Percentiles rank a stretch among this genome's conserved stretches.
Conservation (phyloP, 1,140 invertebrate species). For the Forficula auricularia region DNA sequence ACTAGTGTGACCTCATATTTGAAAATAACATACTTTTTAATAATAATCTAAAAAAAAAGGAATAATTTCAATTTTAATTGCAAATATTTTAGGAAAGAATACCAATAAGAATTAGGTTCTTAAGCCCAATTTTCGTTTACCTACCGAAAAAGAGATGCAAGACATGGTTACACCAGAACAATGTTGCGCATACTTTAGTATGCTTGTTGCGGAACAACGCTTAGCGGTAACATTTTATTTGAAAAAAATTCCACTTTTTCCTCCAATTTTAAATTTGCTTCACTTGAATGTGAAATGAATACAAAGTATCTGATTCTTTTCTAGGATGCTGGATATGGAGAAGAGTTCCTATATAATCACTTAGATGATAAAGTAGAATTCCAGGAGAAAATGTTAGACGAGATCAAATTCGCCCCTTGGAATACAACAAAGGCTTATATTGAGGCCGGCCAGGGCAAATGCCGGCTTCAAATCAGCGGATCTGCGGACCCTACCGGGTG, state of each 20-base stretch:
- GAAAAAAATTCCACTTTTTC: too few species aligned
- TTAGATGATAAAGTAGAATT: constrained; percentile 51
- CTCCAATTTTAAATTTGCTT: background rate
- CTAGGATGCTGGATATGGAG: constrained; percentile 54
- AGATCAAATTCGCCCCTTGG: constrained; percentile 51
- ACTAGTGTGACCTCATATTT: too few species aligned
- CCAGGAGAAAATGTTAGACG: constrained; percentile 50
- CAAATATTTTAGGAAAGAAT: constrained; percentile 26
- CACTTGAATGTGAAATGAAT: background rate
- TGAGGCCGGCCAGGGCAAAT: constrained; percentile 45
- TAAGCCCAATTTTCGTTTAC: constrained; percentile 42
- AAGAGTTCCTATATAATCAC: constrained; percentile 45
- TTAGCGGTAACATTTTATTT: constrained; percentile 30
- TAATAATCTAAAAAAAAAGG: background rate
- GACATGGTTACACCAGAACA: constrained; percentile 54
- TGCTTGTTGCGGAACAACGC: constrained; percentile 46
- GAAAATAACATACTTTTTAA: too few species aligned
- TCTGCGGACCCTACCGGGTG: constrained; percentile 43
- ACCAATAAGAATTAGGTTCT: constrained; percentile 51
- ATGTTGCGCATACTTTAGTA: constrained; percentile 49
- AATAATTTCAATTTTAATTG: too few species aligned
- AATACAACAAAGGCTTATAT: constrained; percentile 52
- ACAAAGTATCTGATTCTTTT: too few species aligned
- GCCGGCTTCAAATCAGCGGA: constrained; percentile 43
- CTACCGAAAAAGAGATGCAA: constrained; percentile 50